phyloP scores from a whole-genome alignment of 2,888 invertebrate species.

The Brachyopa scutellaris region DNA sequence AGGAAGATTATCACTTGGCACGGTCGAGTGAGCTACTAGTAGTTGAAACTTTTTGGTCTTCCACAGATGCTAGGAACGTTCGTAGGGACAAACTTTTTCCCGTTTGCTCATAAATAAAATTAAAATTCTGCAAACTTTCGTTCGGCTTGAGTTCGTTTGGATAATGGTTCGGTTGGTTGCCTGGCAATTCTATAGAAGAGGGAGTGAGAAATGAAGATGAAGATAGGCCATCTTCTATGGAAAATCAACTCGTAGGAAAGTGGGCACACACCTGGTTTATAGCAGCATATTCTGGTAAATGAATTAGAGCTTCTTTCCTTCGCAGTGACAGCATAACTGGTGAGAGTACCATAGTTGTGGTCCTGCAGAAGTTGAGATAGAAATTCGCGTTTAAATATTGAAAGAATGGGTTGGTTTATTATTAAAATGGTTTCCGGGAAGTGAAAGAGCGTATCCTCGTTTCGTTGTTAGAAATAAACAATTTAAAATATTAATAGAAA shows the following conservation, averaged over 20 bases:
- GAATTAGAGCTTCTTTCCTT: slow-evolving; percentile 42
- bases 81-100: slow-evolving; percentile 38
- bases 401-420: slow-evolving; percentile 36
- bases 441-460: slow-evolving; percentile 22
- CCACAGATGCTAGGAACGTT: slow-evolving; percentile 42
- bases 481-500: slow-evolving; percentile 25
- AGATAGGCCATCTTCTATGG: slow-evolving; percentile 27
- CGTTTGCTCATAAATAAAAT: slow-evolving; percentile 68
- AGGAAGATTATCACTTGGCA: slow-evolving; percentile 50
- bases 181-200: slow-evolving; percentile 33
- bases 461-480: slow-evolving; percentile 51
- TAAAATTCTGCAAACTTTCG: slow-evolving; percentile 69
- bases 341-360: not conserved
- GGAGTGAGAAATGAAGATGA: not conserved
- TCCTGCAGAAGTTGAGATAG: slow-evolving; percentile 1
- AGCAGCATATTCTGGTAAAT: slow-evolving; percentile 16
- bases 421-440: slow-evolving; percentile 43
- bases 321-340: slow-evolving; percentile 40
- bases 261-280: not conserved
- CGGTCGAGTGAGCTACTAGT: slow-evolving; percentile 35
- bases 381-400: slow-evolving; percentile 22
- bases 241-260: slow-evolving; percentile 1
- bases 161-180: slow-evolving; percentile 46
- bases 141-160: slow-evolving; percentile 63
- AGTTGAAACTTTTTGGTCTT: slow-evolving; percentile 18